phyloP scores from a whole-genome alignment of 1,140 invertebrate species.

The Euborellia annulipes region DNA sequence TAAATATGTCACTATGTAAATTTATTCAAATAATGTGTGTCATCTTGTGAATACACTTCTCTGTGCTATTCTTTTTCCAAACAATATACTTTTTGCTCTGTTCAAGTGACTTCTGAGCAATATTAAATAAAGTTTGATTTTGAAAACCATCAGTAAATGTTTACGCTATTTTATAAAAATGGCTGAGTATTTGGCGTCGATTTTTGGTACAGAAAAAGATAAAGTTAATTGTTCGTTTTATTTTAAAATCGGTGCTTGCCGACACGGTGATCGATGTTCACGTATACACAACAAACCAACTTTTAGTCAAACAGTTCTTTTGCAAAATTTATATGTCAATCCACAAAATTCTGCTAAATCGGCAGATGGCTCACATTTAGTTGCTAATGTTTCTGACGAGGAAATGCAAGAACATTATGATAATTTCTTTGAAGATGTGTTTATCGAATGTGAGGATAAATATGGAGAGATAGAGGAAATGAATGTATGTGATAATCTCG shows the following conservation, averaged over 20 bases:
- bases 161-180: too few relatives aligned
- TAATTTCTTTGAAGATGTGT: slow-evolving; percentile 98
- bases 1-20: too few relatives aligned
- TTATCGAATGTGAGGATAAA: slow-evolving; percentile 95
- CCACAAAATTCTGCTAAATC: slow-evolving; percentile 94
- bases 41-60: too few relatives aligned
- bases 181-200: slow-evolving; percentile 97
- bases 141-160: too few relatives aligned
- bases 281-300: slow-evolving; percentile 97
- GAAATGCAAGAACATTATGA: slow-evolving; percentile 99
- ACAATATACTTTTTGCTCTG: too few relatives aligned
- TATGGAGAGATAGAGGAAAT: slow-evolving; percentile 99
- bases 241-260: slow-evolving; percentile 97
- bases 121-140: too few relatives aligned
- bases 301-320: slow-evolving; percentile 89
- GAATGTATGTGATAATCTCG: slow-evolving; percentile 98
- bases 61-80: too few relatives aligned
- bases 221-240: slow-evolving; percentile 99
- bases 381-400: slow-evolving; percentile 84
- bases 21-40: too few relatives aligned
- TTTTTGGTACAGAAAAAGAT: slow-evolving; percentile 99
- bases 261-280: slow-evolving; percentile 94
- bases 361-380: slow-evolving; percentile 79
- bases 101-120: too few relatives aligned
- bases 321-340: slow-evolving; percentile 96